Evolutionary conservation across 37 sponge, comb jelly and placozoan genomes (phyloP).

Genomic region (Hormiphora californensis): DNA sequence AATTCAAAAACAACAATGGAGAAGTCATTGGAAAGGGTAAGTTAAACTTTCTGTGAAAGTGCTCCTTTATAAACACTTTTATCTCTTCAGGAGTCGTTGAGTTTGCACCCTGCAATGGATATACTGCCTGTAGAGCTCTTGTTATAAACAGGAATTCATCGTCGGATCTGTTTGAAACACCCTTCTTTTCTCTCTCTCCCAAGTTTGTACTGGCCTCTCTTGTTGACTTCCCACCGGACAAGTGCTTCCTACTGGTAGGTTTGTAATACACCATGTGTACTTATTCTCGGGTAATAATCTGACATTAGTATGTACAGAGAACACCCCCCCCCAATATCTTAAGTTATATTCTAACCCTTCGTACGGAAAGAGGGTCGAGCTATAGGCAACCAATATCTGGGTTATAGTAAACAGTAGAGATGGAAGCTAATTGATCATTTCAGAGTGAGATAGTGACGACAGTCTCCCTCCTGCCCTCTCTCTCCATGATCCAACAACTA

Average conservation of each 20-base stretch:
- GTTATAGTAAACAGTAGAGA: no score
- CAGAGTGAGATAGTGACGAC: not conserved
- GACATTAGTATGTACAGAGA: no score
- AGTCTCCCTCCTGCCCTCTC: not conserved
- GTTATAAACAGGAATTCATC: not conserved
- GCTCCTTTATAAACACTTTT: no score
- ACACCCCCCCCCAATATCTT: not conserved
- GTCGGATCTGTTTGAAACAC: not conserved
- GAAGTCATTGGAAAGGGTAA: not conserved
- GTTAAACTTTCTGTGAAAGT: no score
- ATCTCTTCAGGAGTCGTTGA: not conserved
- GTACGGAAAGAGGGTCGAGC: no score
- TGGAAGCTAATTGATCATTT: no score
- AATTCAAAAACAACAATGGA: not conserved
- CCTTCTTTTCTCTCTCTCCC: no score
- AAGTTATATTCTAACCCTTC: not conserved
- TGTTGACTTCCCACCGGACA: not conserved
- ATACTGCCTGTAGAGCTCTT: constrained; percentile 19
- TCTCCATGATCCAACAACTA: not conserved
- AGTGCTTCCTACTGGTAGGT: constrained; percentile 23
- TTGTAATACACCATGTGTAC: no score
- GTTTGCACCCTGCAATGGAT: constrained; percentile 32
- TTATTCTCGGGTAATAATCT: no score
- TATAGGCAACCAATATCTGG: no score
- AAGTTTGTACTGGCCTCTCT: not conserved